Evolutionary conservation across 1,140 invertebrate species (phyloP).

Genomic region (Lepidotrigona ventralis): DNA sequence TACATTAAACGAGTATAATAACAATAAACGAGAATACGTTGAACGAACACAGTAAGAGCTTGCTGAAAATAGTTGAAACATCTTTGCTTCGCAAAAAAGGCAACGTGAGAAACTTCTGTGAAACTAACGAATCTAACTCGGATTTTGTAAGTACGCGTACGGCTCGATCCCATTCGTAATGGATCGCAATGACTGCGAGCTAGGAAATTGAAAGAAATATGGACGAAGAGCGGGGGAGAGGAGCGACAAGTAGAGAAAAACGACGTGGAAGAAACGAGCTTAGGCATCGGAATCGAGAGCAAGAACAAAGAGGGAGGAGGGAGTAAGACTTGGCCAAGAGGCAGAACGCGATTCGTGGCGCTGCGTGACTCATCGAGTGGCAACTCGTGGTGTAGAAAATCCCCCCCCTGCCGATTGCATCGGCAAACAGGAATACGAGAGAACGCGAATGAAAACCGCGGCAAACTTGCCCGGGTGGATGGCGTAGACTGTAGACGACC

Average conservation of each 20-base stretch:
- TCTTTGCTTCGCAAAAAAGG: no score
- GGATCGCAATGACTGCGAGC: background rate
- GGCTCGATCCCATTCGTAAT: no score
- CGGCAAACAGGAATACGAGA: constrained; percentile 36
- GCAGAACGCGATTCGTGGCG: constrained; percentile 14
- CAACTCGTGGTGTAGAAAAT: constrained; percentile 52
- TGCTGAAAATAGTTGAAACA: no score
- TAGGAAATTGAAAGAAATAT: constrained; percentile 15
- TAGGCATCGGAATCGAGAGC: background rate
- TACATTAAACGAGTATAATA: no score
- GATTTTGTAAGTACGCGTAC: no score
- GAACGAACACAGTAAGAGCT: no score
- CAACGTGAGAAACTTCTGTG: no score
- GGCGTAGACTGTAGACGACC: background rate
- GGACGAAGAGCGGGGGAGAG: background rate
- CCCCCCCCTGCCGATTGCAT: constrained; percentile 46
- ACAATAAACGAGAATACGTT: no score
- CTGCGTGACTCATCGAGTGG: constrained; percentile 61
- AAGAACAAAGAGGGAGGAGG: background rate
- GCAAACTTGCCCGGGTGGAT: constrained; percentile 20
- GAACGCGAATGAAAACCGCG: constrained; percentile 30
- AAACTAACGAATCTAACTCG: no score
- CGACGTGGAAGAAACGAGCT: background rate
- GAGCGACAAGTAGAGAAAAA: background rate
- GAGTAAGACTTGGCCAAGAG: constrained; percentile 31